Base-by-base conservation (phyloP, 2,113 vertebrate genomes). In the Anthoscopus minutus region DNA sequence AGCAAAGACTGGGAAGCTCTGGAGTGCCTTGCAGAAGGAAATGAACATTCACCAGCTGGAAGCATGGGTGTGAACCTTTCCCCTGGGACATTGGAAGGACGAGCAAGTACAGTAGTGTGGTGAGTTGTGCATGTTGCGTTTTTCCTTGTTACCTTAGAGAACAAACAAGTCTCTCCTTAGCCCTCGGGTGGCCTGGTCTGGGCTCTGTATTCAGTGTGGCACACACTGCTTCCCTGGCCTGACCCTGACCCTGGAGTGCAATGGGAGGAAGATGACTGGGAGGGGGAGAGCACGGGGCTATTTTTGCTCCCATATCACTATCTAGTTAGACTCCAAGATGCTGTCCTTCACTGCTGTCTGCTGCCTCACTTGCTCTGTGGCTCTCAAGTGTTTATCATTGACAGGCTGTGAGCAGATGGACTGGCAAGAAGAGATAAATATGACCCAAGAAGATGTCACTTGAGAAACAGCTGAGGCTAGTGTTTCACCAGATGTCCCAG, bases 401-500 rank as follows among this genome's bases (percentile, higher is more conserved):
- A 98, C 98, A 98, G 97, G 98, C 97, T 93, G 96, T 33, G 96
- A 98, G 97, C 98, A 98, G 98, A 98, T 99, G 98, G 98, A 97
- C 93, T 97, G 97, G 95, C 97, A 92, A 98, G 97, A 97, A 93
- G 97, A 98, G 98, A 98, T 98, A 98, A 98, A 98, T 98, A 97
- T 98, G 98, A 98, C 97, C 98, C 97, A 97, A 98, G 97, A 98
- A 98, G 98, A 98, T 98, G 98, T 98, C 98, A 98, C 95, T 97
- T 98, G 89, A 97, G 95, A 91, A 98, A 98, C 98, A 99, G 99
- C 99, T 99, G 98, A 98, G 96, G 97, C 97, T 98, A 98, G 96
- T 96, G 91, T 99, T 99, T 99, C 98, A 98, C 98, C 98, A 99
- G 99, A 99, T 99, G 98, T 98, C 98, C 92, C 81, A 95, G 93